Percentiles rank a stretch among this genome's conserved stretches.
Evolutionary conservation across 2,113 vertebrate genomes (phyloP).

Genomic region (Microtus oregoni): DNA sequence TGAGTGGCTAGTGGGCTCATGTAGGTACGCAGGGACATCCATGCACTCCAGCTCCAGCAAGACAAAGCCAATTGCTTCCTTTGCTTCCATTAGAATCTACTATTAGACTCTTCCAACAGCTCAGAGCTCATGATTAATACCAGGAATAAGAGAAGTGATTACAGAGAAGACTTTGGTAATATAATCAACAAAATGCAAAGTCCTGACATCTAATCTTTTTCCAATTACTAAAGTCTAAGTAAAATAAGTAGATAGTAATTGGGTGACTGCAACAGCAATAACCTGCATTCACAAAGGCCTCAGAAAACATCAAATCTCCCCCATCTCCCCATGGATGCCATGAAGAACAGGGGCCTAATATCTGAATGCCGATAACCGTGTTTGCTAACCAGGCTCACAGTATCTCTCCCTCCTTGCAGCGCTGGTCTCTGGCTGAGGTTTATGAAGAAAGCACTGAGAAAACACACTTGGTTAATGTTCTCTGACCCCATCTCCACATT

Average conservation of each 20-base stretch:
- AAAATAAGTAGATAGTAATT: conserved; percentile 61
- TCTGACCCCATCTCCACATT: background rate
- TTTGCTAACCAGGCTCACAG: background rate
- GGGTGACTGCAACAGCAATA: background rate
- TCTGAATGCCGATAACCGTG: background rate
- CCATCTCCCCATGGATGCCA: conserved; percentile 18
- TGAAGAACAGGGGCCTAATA: conserved; percentile 31
- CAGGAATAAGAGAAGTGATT: conserved; percentile 58
- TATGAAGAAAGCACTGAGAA: background rate
- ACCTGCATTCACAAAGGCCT: conserved; percentile 7
- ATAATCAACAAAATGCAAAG: conserved; percentile 70
- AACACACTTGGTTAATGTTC: background rate
- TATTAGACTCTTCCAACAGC: background rate
- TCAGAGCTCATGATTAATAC: conserved; percentile 53
- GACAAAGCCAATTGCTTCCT: background rate
- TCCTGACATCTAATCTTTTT: conserved; percentile 70
- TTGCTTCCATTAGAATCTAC: background rate
- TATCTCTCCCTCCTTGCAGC: background rate
- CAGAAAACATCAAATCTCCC: conserved; percentile 34
- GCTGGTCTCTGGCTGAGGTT: background rate
- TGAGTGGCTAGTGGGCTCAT: fast-evolving
- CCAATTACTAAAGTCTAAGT: conserved; percentile 72
- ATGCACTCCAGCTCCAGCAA: background rate
- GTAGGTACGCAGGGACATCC: fast-evolving
- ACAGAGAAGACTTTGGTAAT: conserved; percentile 54